Percentiles rank a stretch among this genome's conserved stretches.
Conservation (phyloP, 2,888 invertebrate species). For the Orthosia incerta region DNA sequence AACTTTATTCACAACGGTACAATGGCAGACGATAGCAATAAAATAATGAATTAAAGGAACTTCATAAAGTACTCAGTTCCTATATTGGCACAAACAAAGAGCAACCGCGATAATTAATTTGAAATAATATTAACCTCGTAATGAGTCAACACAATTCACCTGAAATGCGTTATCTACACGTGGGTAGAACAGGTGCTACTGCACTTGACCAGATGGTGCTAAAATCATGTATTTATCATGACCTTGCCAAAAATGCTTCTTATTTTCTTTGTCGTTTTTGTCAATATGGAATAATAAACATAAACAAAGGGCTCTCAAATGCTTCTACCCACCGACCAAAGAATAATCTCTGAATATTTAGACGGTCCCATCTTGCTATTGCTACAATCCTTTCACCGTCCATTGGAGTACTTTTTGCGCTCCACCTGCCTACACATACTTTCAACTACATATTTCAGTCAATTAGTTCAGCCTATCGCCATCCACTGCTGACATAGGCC, state of each 20-base stretch:
- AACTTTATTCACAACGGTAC: no score
- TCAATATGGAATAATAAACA: neutral
- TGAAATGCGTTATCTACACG: slow-evolving; percentile 38
- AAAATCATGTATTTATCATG: neutral
- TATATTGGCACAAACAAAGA: slow-evolving; percentile 22
- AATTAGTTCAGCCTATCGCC: no score
- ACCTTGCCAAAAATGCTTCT: neutral
- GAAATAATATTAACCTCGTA: neutral
- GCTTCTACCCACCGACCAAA: no score
- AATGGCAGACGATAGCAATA: neutral
- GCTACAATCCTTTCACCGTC: no score
- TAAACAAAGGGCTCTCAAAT: neutral
- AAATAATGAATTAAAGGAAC: slow-evolving; percentile 5
- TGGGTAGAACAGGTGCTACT: slow-evolving; percentile 22
- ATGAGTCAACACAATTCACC: slow-evolving; percentile 27
- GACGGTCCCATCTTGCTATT: no score
- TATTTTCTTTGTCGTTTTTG: slow-evolving; percentile 2
- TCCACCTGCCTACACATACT: no score
- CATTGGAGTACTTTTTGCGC: no score
- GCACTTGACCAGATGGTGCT: slow-evolving; percentile 35
- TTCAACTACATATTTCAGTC: no score
- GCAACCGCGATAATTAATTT: slow-evolving; percentile 12
- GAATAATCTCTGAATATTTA: no score
- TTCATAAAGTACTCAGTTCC: neutral
- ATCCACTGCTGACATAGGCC: no score